A percentile compares a stretch with the other conserved stretches of the same genome.
These are phyloP conservation scores for Anneissia japonica DNA, from an alignment of 35 echinoderm and acorn worm genomes.

Conservation along the genomic window DNA sequence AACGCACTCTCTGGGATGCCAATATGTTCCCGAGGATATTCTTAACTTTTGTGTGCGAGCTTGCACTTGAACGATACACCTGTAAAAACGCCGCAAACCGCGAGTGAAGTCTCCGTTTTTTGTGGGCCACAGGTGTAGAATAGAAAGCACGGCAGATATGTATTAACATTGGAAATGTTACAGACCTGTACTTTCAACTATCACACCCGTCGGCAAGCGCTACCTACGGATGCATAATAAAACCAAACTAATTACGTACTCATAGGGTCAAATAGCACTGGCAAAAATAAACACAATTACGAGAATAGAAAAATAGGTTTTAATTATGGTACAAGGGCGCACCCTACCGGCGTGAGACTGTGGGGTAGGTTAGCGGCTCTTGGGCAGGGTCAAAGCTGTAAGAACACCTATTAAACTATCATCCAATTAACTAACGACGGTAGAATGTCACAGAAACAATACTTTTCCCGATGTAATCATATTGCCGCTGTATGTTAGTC, in stretches of 20 bases:
- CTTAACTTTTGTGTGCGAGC: background rate
- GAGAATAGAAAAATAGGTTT: background rate
- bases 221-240: background rate
- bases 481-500: too few relatives aligned
- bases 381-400: background rate
- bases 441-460: background rate
- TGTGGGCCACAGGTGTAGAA: background rate
- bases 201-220: background rate
- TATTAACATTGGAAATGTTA: background rate
- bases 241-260: background rate
- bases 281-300: background rate
- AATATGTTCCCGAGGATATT: background rate
- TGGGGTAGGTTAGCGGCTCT: background rate
- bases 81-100: constrained; percentile 1
- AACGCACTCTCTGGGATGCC: background rate
- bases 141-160: background rate
- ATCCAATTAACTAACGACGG: background rate
- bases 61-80: background rate
- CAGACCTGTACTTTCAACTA: background rate
- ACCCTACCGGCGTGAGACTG: background rate
- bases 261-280: background rate
- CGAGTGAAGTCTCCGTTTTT: background rate
- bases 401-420: background rate
- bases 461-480: background rate
- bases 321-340: background rate